Base-by-base conservation (phyloP, 2,113 vertebrate genomes). In the Amia ocellicauda region DNA sequence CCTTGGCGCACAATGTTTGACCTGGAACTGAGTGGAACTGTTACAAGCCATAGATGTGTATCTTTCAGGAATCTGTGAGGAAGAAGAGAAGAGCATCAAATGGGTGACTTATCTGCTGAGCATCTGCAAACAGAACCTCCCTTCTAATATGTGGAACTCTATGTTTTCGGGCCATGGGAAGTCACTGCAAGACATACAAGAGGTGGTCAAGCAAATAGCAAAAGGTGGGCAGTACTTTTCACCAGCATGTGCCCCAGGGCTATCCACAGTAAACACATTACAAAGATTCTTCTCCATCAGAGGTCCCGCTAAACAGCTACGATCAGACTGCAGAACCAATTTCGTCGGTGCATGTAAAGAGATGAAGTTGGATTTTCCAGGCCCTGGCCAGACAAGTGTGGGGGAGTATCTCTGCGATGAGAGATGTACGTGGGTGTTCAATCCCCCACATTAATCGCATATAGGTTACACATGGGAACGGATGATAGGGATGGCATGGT, bases 171-270 rank as follows among this genome's bases (percentile, higher is more conserved):
- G 8, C 47, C 2, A 13, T 64, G 53, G 53, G 43, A 23, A 20
- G 53, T 57, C 1, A 26, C 20, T 1, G 11, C 63, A 1, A n/a
- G 22, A 17, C 23, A 14, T 14, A 47, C 52, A 16, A 31, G 63
- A 27, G 53, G 52, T 27, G 63, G 63, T 26, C 53, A 57, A 10
- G 63, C 14, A 4, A 24, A 57, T 22, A 57, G 53, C 40, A 64
- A 64, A 64, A 8, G 63, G 29, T 57, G 36, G 63, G 52, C 63
- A 28, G 53, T 57, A 19, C 17, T 64, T 10, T 64, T 64, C 17
- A 58, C 54, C 20, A 60, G 56, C n/a, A 17, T 59, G 16, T 31
- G 64, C 28, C 24, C 49, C 19, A 3, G 24, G 14, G 42, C 19
- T 10, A 20, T 60, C 8, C 57, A 51, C 29, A 51, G 57, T 55